Evolutionary conservation across 2,113 vertebrate species (phyloP), one percentile per base, ranked within the genome.

Genomic region (Myrmophylax atrothorax): DNA sequence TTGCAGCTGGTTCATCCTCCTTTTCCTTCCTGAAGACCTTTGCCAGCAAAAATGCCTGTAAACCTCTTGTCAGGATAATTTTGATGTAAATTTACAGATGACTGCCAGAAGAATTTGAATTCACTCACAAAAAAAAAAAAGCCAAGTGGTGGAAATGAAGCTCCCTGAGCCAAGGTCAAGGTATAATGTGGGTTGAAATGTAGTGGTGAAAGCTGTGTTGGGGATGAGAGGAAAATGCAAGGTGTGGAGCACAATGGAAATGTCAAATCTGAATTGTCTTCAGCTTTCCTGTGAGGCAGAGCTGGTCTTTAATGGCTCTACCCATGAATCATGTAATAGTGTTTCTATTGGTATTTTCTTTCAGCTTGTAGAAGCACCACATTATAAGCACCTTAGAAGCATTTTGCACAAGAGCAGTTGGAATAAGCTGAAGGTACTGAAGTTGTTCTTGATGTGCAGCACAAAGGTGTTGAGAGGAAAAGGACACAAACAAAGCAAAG

Each of bases 381-480:
- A 7, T 90, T 80, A 55, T 63, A 92, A 96, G 96, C 96, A 96
- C 94, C 94, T 96, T 97, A 97, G 88, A 96, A 97, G 93, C 92
- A 72, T 84, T 96, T 96, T 96, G 96, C 93, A 96, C 96, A 92
- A 81, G 92, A 89, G 79, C 84, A 91, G 62, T 82, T 93, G 69
- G 75, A 78, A 94, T 80, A 84, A 90, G 76, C 56, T 49, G 76
- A 68, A 68, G 83, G 92, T 91, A 88, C 82, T 87, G 42, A 35
- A 59, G 90, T 90, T 90, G 38, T 82, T 94, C 76, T 84, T 5
- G 22, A 24, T 62, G 67, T 88, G 75, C 58, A 90, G 38, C 59
- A 60, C 49, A 26, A 19, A 83, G 67, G 64, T 49, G 37, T 19
- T 38, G 70, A 87, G 89, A 92, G 64, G 40, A 77, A 38, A 67